phyloP scores from a whole-genome alignment of 2,888 invertebrate genomes.

The Drosophila infuscata region DNA sequence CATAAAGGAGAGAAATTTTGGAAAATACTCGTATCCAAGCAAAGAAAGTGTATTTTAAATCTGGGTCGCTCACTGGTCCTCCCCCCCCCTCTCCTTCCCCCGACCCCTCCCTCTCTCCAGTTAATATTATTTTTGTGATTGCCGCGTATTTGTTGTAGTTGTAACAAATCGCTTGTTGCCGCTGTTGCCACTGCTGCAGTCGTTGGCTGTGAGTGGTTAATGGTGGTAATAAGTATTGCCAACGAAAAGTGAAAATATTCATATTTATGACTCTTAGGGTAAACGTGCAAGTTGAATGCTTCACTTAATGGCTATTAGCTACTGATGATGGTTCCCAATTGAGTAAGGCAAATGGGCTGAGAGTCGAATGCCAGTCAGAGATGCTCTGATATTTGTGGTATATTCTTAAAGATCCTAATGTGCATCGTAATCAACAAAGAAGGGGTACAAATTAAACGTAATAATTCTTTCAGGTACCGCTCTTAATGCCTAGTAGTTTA shows the following conservation, averaged over 20 bases:
- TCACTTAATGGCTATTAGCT: not conserved
- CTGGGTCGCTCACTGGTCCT: slow-evolving; percentile 52
- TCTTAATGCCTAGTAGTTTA: too few relatives aligned
- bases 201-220: slow-evolving; percentile 26
- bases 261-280: slow-evolving; percentile 36
- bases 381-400: not conserved
- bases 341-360: not conserved
- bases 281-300: slow-evolving; percentile 8
- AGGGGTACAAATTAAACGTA: not conserved
- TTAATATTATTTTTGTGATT: slow-evolving; percentile 19
- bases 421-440: not conserved
- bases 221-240: slow-evolving; percentile 49
- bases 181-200: slow-evolving; percentile 14
- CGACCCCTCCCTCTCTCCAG: not conserved
- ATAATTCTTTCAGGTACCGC: not conserved
- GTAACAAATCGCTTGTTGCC: slow-evolving; percentile 60
- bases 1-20: slow-evolving; percentile 51
- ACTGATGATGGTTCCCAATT: not conserved
- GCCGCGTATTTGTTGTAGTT: slow-evolving; percentile 24
- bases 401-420: too few relatives aligned
- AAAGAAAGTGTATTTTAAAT: slow-evolving; percentile 76
- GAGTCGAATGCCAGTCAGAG: not conserved
- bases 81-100: slow-evolving; percentile 3
- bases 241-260: slow-evolving; percentile 71
- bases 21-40: slow-evolving; percentile 36